Evolutionary conservation across 1,140 invertebrate genomes (phyloP).

Genomic region (Drosophila repleta): DNA sequence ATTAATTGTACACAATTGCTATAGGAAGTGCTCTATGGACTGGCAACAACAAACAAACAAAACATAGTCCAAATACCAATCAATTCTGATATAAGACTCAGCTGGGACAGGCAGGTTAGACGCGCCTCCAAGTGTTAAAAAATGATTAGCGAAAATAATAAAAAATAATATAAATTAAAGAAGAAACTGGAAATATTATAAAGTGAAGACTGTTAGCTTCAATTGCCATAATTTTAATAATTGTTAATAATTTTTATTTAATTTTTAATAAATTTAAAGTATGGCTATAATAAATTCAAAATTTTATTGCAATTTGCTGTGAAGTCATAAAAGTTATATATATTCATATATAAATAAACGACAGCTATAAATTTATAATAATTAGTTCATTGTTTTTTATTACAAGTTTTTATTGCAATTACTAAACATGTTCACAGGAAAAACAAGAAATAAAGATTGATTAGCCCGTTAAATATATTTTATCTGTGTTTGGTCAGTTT

Average conservation of each 20-base stretch:
- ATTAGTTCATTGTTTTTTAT: conserved; percentile 24
- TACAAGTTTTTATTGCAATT: conserved; percentile 1
- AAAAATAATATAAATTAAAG: too few relatives aligned
- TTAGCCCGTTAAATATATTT: conserved; percentile 18
- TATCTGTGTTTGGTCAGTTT: conserved; percentile 22
- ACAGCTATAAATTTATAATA: not conserved
- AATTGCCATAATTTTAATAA: too few relatives aligned
- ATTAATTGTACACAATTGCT: conserved; percentile 11
- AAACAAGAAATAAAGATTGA: conserved; percentile 27
- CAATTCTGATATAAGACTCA: not conserved
- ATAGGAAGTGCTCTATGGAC: conserved; percentile 25
- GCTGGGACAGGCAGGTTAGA: too few relatives aligned
- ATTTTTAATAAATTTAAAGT: not conserved
- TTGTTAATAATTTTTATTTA: too few relatives aligned
- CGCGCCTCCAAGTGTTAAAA: too few relatives aligned
- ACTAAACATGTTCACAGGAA: not conserved
- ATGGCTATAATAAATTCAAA: too few relatives aligned
- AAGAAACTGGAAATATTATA: too few relatives aligned
- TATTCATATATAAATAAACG: conserved; percentile 4
- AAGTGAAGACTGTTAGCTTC: too few relatives aligned
- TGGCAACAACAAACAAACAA: conserved; percentile 6
- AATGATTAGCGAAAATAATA: too few relatives aligned
- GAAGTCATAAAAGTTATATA: too few relatives aligned
- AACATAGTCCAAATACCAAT: conserved; percentile 3
- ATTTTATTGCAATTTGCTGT: not conserved